Evolutionary conservation across 2,888 invertebrate species (phyloP), one percentile per base, ranked within the genome.

Genomic region (Sesia bembeciformis): DNA sequence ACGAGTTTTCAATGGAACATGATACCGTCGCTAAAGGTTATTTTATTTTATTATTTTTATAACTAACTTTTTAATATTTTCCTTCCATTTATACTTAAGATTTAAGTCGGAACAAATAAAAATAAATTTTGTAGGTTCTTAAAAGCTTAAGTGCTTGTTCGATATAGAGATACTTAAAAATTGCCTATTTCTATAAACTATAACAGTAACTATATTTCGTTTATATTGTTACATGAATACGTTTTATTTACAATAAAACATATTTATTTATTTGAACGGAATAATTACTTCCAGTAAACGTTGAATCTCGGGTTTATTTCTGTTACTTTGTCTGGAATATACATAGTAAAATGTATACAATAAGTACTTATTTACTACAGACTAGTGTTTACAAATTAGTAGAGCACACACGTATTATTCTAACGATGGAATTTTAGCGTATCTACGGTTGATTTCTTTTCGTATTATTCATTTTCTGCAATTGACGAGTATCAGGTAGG

Each of bases 101-200:
- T 1, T 23, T 23, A 23, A 23, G 23, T 23, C 23, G 23, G 23
- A 23, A 23, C 23, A 23, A 23, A 23, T 23, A 2, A 23, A 23
- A 23, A 23, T 23, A 23, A 23, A 1, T 23, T 23, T 23, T 23
- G 23, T 23, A 23, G 23, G 23, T 23, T 23, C 23, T 23, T 23
- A 23, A 23, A 23, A 23, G 23, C 23, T n/a, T 23, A 23, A 23
- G 23, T 23, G 23, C 23, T 23, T 23, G 23, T 23, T 23, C 23
- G 23, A 23, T 23, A 1, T 23, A 23, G 2, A 23, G 23, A 23
- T 23, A 23, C 23, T 23, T 23, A 23, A 66, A 60, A 62, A 66
- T 64, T 61, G 56, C 60, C 65, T 70, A 72, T 66, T 56, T 58
- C 67, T 72, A 68, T 66, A 58, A 68, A 64, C 63, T 70, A 69